Evolutionary conservation across 2,797 vertebrate genomes (phyloP).

Genomic region (Choloepus didactylus): DNA sequence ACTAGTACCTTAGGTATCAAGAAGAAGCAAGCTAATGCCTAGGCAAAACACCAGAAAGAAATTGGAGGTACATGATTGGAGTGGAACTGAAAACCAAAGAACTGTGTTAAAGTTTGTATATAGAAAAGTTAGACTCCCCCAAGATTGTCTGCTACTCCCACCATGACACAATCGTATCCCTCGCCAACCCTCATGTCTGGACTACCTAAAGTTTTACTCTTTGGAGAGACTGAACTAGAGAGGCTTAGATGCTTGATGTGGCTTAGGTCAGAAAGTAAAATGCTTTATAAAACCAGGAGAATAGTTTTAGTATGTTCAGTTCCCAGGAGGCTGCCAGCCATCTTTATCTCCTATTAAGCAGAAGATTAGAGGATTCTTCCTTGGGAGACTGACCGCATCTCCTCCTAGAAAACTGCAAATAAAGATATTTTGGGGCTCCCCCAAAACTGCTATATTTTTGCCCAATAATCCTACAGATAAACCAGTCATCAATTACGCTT

Average conservation of each 20-base stretch:
- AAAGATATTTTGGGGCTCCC: neutral
- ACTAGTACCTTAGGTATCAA: neutral
- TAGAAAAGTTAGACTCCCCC: neutral
- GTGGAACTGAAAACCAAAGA: neutral
- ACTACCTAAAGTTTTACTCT: neutral
- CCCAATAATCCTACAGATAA: neutral
- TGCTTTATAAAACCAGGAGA: neutral
- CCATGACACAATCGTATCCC: neutral
- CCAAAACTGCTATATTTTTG: neutral
- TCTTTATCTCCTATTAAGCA: neutral
- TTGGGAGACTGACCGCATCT: neutral
- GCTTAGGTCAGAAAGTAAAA: neutral
- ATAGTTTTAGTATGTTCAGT: neutral
- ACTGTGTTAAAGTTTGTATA: neutral
- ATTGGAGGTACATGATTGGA: neutral
- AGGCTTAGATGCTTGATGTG: neutral
- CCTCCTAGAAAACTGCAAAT: neutral
- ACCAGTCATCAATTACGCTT: neutral
- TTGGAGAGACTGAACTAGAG: neutral
- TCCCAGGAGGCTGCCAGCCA: neutral
- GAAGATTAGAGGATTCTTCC: neutral
- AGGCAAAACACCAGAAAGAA: neutral
- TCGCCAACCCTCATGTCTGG: neutral
- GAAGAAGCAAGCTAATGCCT: neutral
- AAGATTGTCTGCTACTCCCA: neutral